A percentile compares a stretch with the other conserved stretches of the same genome.
These are phyloP conservation scores for Protomyctophum bolini DNA, from an alignment of 2,113 vertebrate genomes.

Conservation along the genomic window DNA sequence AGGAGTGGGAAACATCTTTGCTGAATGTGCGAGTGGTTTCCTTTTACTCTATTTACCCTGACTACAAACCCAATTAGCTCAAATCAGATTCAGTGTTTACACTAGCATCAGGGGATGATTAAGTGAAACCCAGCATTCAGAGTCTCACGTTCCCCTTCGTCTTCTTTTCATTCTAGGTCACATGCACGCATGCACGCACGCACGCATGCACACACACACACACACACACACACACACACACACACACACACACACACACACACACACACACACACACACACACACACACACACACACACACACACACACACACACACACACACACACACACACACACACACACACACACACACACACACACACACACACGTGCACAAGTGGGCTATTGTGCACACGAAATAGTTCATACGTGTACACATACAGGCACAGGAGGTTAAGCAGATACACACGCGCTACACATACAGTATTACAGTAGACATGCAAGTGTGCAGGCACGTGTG, in stretches of 20 bases:
- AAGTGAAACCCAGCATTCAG: slow-evolving; percentile 57
- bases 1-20: slow-evolving; percentile 30
- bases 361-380: too few relatives aligned
- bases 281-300: neutral
- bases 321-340: neutral
- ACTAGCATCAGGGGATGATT: slow-evolving; percentile 70
- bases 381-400: too few relatives aligned
- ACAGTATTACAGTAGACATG: too few relatives aligned
- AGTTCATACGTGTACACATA: too few relatives aligned
- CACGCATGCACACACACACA: slow-evolving; percentile 10
- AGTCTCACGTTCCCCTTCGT: slow-evolving; percentile 53
- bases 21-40: slow-evolving; percentile 62
- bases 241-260: slow-evolving; percentile 8
- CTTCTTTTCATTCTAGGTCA: slow-evolving; percentile 41
- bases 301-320: neutral
- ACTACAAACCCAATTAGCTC: slow-evolving; percentile 75
- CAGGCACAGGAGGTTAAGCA: too few relatives aligned
- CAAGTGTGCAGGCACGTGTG: neutral
- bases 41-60: slow-evolving; percentile 72
- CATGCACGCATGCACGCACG: slow-evolving; percentile 1
- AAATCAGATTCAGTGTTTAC: slow-evolving; percentile 74
- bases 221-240: slow-evolving; percentile 5
- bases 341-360: too few relatives aligned
- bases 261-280: neutral
- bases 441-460: too few relatives aligned